Conservation (phyloP, 2,113 vertebrate species). For the Synodontis membranacea region DNA sequence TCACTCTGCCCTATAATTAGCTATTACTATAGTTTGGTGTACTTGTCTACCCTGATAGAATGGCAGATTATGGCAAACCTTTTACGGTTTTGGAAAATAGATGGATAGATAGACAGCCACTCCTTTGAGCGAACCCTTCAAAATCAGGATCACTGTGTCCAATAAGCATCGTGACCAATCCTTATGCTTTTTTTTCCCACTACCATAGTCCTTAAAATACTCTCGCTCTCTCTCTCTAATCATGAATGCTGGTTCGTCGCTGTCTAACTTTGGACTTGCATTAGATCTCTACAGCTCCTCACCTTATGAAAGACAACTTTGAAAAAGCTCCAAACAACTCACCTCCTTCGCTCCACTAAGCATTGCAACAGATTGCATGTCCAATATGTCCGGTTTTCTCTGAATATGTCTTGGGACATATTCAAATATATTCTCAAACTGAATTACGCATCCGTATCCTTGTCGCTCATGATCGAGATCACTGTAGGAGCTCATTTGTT, state of each 20-base stretch:
- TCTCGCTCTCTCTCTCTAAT: background rate
- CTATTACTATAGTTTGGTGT: background rate
- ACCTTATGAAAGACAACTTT: background rate
- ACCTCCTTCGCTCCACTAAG: background rate
- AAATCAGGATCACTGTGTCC: background rate
- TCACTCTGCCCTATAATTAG: background rate
- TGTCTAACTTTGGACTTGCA: background rate
- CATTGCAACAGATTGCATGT: background rate
- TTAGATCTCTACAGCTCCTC: background rate
- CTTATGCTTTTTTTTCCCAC: no score
- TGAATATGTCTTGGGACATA: background rate
- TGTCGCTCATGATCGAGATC: background rate
- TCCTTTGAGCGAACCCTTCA: background rate
- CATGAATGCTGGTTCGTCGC: background rate
- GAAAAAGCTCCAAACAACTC: background rate
- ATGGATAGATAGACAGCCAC: no score
- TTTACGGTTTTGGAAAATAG: no score
- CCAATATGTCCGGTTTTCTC: background rate
- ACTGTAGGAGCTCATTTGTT: background rate
- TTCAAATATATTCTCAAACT: background rate
- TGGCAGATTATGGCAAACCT: background rate
- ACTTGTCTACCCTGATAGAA: background rate
- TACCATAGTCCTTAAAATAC: background rate
- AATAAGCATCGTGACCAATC: background rate
- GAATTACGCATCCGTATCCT: background rate